phyloP scores from a whole-genome alignment of 1,140 invertebrate species.

The Prorops nasuta region DNA sequence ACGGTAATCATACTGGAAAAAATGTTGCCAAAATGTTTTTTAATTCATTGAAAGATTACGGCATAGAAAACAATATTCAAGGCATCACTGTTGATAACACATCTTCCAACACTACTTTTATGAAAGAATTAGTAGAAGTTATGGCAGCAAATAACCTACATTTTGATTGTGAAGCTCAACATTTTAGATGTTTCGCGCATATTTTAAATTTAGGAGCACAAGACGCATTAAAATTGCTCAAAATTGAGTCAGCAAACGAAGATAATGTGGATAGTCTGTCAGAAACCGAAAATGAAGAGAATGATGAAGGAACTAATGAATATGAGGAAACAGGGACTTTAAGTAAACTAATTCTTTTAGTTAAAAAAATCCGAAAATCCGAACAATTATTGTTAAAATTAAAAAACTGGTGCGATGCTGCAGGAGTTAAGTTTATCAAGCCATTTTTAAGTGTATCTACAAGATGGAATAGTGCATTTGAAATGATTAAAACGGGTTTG shows the following conservation, averaged over 20 bases:
- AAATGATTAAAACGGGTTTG: constrained; percentile 6
- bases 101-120: constrained; percentile 24
- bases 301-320: too few species aligned
- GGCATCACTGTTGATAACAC: constrained; percentile 27
- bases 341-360: too few species aligned
- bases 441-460: constrained; percentile 6
- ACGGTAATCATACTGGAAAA: neutral
- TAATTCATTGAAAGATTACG: neutral
- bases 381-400: constrained; percentile 2
- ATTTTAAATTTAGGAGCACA: constrained; percentile 11
- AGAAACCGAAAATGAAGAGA: too few species aligned
- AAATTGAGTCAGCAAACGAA: too few species aligned
- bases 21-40: neutral
- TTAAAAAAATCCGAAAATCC: constrained; percentile 3
- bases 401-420: constrained; percentile 2
- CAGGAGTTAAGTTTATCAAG: constrained; percentile 3
- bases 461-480: constrained; percentile 7
- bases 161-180: constrained; percentile 7
- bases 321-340: too few species aligned
- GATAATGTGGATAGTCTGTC: too few species aligned
- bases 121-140: constrained; percentile 9
- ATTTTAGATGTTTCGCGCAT: constrained; percentile 9
- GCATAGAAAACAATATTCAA: constrained; percentile 29
- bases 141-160: neutral
- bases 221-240: neutral